Conservation (phyloP, 1,140 invertebrate species). For the Drosophila ogumai region DNA sequence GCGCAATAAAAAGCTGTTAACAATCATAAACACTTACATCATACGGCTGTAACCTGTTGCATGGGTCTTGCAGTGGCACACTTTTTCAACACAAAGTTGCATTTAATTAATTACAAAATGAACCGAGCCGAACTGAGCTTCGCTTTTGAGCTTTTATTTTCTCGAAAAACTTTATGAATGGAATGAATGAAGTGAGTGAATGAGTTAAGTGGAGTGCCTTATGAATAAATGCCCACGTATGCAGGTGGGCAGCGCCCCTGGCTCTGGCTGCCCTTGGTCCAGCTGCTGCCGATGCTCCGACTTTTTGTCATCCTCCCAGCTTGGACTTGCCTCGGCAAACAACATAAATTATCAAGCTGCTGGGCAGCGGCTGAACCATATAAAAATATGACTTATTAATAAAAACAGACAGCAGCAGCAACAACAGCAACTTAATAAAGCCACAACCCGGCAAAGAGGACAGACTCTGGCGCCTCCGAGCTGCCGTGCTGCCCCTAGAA, state of each 20-base stretch:
- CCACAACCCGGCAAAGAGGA: conserved; percentile 54
- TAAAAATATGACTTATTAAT: conserved; percentile 83
- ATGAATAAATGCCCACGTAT: conserved; percentile 50
- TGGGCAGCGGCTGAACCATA: conserved; percentile 47
- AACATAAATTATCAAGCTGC: conserved; percentile 73
- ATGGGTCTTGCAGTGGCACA: conserved; percentile 68
- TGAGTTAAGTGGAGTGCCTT: conserved; percentile 55
- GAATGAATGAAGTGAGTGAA: conserved; percentile 43
- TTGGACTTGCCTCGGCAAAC: conserved; percentile 37
- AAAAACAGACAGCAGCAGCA: conserved; percentile 69
- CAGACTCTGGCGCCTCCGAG: conserved; percentile 48
- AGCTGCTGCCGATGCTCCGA: conserved; percentile 22
- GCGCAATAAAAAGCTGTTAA: conserved; percentile 61
- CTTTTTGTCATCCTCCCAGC: conserved; percentile 62
- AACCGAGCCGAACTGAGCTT: conserved; percentile 8
- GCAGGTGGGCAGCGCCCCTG: conserved; percentile 31
- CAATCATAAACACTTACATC: conserved; percentile 56
- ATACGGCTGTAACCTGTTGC: conserved; percentile 54
- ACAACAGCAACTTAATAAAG: conserved; percentile 80
- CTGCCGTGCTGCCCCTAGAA: conserved; percentile 21
- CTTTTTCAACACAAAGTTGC: conserved; percentile 65
- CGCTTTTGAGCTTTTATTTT: conserved; percentile 54
- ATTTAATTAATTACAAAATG: conserved; percentile 80
- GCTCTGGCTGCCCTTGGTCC: conserved; percentile 44
- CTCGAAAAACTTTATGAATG: conserved; percentile 69